Conservation (phyloP, 2,797 vertebrate species). For the Chelonia mydas region DNA sequence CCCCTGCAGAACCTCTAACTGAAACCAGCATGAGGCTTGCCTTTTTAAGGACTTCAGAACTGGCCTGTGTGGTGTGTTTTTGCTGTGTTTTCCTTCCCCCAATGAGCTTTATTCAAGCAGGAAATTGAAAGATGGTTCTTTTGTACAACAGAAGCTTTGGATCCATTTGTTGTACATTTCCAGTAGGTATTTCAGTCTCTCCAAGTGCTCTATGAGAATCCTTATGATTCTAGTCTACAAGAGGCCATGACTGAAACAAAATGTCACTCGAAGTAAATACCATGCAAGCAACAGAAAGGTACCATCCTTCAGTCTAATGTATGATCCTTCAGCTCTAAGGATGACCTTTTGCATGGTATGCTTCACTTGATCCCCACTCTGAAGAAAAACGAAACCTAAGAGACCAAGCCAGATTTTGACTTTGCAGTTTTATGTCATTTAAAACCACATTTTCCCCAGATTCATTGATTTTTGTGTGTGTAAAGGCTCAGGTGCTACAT, state of each 20-base stretch:
- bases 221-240: neutral
- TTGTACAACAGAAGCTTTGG: neutral
- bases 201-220: neutral
- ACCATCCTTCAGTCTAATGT: neutral
- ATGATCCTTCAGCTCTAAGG: neutral
- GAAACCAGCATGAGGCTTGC: neutral
- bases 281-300: neutral
- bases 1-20: neutral
- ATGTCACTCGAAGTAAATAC: neutral
- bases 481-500: neutral
- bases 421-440: neutral
- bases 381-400: neutral
- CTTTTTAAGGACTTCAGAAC: neutral
- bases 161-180: neutral
- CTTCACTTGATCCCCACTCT: neutral
- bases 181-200: neutral
- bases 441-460: neutral
- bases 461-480: neutral
- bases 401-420: neutral
- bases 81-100: neutral
- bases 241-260: neutral
- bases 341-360: neutral
- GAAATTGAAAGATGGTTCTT: neutral
- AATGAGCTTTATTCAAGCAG: neutral
- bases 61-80: neutral